Evolutionary conservation across 2,113 vertebrate genomes (phyloP), one percentile per base, ranked within the genome.

Genomic region (Poeciliopsis turrubarensis): DNA sequence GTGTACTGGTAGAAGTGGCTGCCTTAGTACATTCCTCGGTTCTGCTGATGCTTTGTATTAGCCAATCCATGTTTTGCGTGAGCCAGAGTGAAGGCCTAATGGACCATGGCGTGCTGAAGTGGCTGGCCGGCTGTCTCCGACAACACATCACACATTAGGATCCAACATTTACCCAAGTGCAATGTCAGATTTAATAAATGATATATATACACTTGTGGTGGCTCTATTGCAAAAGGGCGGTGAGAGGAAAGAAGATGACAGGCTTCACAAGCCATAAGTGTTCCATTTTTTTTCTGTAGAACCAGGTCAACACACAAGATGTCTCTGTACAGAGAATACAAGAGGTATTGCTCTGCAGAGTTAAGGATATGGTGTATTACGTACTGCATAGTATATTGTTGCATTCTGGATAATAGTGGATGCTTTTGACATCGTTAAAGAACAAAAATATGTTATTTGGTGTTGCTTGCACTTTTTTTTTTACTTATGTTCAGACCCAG

Each of bases 41-140:
- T 69, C 60, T 7, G 6, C 61, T 79, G 79, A 82, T 86, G 79
- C 88, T 86, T 75, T 75, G 65, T 85, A 70, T 83, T 76, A 86
- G 87, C 74, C 70, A 66, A 67, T 32, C 65, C 22, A 29, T 93
- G 89, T 90, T 91, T 81, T 90, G 68, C 12, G 22, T 87, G 87
- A 93, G 82, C 80, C 78, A 78, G 83, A 91, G 87, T 92, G 91
- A 92, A 89, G 79, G 88, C 84, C 87, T 93, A 93, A 94, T 93
- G 91, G 91, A 90, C 81, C 91, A 80, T 91, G 84, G 65, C 79
- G 54, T 83, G 90, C 88, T 83, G 63, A 32, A 81, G 84, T 77
- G 83, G 79, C 79, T 75, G 70, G 72, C 65, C 41, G 63, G 70
- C 87, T 86, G 70, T 83, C 73, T 71, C 65, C 74, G 79, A 90